phyloP scores from a whole-genome alignment of 2,797 vertebrate species.

The Oreortyx pictus region DNA sequence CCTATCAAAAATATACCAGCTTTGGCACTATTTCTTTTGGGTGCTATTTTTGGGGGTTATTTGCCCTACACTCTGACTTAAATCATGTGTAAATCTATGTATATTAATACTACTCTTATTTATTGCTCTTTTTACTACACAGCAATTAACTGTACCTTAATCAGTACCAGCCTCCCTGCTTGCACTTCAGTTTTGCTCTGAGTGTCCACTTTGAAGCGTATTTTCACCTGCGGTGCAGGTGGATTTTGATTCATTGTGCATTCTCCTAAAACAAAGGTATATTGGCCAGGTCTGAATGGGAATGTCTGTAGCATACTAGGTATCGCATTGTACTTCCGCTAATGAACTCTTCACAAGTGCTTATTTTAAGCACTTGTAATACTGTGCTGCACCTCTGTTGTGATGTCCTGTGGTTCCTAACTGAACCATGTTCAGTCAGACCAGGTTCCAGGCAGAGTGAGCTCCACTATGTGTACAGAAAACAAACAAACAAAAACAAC shows the following conservation, averaged over 20 bases:
- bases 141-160: background rate
- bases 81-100: too few relatives aligned
- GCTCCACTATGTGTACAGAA: background rate
- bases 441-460: background rate
- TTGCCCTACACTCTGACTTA: too few relatives aligned
- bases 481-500: background rate
- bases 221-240: background rate
- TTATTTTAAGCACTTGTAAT: background rate
- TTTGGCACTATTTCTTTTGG: too few relatives aligned
- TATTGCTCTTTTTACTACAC: background rate
- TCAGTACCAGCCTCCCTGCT: background rate
- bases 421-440: background rate
- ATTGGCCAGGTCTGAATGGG: background rate
- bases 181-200: background rate
- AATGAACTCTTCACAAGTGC: background rate
- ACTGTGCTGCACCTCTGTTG: background rate
- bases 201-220: background rate
- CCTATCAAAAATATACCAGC: too few relatives aligned
- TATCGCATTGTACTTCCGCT: background rate
- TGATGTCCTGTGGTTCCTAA: background rate
- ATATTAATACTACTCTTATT: rapidly evolving
- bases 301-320: background rate
- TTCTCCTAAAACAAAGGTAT: background rate
- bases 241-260: background rate
- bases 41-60: too few relatives aligned